phyloP scores from a whole-genome alignment of 2,797 vertebrate genomes.

The Chloroceryle inda region DNA sequence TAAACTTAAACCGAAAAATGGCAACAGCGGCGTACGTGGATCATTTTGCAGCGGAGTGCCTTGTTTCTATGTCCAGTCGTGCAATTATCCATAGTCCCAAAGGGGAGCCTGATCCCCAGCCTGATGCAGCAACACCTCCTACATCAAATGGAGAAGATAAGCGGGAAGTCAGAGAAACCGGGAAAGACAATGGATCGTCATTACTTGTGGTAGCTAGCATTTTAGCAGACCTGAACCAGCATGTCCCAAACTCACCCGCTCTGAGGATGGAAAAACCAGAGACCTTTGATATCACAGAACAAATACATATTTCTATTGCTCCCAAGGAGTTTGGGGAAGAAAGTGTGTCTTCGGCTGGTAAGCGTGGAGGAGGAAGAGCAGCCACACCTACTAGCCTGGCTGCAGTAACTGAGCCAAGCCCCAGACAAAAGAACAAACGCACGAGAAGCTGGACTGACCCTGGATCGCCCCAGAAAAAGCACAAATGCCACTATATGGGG shows the following conservation, averaged over 20 bases:
- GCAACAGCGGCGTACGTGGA: constrained; percentile 86
- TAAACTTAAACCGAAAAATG: constrained; percentile 81
- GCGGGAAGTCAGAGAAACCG: constrained; percentile 82
- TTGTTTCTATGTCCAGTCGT: constrained; percentile 98
- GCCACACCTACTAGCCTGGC: constrained; percentile 92
- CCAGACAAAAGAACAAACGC: constrained; percentile 95
- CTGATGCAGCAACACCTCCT: constrained; percentile 81
- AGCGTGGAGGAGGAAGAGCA: constrained; percentile 85
- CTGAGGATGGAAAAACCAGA: constrained; percentile 61
- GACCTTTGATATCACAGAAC: constrained; percentile 69
- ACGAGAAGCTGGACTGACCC: constrained; percentile 89
- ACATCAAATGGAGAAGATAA: constrained; percentile 85
- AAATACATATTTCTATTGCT: constrained; percentile 79
- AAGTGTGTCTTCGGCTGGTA: constrained; percentile 57
- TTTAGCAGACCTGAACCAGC: constrained; percentile 96
- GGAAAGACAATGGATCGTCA: constrained; percentile 91
- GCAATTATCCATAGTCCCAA: constrained; percentile 91
- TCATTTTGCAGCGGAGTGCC: constrained; percentile 99
- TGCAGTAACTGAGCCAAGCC: constrained; percentile 84
- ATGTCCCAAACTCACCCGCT: constrained; percentile 85
- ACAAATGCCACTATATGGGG: constrained; percentile 98
- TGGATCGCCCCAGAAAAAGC: constrained; percentile 95
- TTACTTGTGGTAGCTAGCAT: constrained; percentile 95
- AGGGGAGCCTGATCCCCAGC: constrained; percentile 84
- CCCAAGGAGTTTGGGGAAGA: constrained; percentile 78